Conservation (phyloP, 2,888 invertebrate species). For the Drosophila cognata region DNA sequence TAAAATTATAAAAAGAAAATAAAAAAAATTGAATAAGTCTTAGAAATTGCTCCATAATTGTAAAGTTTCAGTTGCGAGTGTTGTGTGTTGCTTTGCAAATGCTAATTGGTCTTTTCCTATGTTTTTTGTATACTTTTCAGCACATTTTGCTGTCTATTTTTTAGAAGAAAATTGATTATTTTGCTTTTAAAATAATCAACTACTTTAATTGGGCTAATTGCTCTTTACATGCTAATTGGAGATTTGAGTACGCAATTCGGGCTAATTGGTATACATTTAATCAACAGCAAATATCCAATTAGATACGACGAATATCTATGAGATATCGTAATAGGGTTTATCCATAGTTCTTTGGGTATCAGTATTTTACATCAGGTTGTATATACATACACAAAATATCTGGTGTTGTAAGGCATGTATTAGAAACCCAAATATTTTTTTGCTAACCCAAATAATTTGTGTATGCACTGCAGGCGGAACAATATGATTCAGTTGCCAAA, state of each 20-base stretch:
- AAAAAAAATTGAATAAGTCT: neutral
- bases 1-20: too few relatives aligned
- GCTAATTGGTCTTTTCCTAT: neutral
- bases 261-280: neutral
- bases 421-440: neutral
- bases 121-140: neutral
- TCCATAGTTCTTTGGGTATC: neutral
- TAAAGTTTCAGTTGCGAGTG: neutral
- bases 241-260: rapidly evolving
- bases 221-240: neutral
- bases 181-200: neutral
- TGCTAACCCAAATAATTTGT: neutral
- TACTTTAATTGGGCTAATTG: neutral
- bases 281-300: neutral
- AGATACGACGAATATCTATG: neutral
- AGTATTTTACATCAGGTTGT: neutral
- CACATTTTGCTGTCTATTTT: neutral
- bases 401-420: neutral
- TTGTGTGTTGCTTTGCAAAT: neutral
- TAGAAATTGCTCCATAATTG: neutral
- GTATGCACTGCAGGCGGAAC: neutral
- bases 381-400: neutral
- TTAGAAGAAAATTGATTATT: neutral
- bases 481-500: conserved; percentile 2
- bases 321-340: neutral